Evolutionary conservation across 1,140 invertebrate genomes (phyloP).

Genomic region (Diprion similis): DNA sequence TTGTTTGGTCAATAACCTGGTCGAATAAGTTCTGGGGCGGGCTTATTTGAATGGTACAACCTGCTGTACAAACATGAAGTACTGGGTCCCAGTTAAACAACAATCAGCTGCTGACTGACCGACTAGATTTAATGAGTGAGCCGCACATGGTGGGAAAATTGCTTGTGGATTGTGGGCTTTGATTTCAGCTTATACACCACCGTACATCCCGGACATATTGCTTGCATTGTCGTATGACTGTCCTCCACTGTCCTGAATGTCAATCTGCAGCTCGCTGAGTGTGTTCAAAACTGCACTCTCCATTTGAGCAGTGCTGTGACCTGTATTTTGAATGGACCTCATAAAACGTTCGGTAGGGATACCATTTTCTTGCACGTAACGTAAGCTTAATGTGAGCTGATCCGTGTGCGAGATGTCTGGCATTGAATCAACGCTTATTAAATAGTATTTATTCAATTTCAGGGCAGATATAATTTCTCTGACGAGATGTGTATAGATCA

Average conservation of each 20-base stretch:
- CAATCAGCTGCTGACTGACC: slow-evolving; percentile 9
- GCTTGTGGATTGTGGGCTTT: slow-evolving; percentile 35
- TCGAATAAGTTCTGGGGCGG: too few relatives aligned
- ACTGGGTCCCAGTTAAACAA: neutral
- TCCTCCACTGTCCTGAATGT: slow-evolving; percentile 34
- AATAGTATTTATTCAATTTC: slow-evolving; percentile 37
- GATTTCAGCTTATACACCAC: slow-evolving; percentile 39
- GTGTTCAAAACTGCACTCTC: slow-evolving; percentile 7
- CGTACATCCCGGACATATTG: slow-evolving; percentile 42
- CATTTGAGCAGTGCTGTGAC: slow-evolving; percentile 17
- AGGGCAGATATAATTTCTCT: slow-evolving; percentile 28
- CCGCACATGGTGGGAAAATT: slow-evolving; percentile 28
- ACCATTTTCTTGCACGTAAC: slow-evolving; percentile 29
- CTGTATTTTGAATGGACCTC: slow-evolving; percentile 18
- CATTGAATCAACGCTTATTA: slow-evolving; percentile 38
- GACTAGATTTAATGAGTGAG: slow-evolving; percentile 29
- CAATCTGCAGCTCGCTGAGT: slow-evolving; percentile 12
- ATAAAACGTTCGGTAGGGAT: slow-evolving; percentile 20
- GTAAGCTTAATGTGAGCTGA: slow-evolving; percentile 28
- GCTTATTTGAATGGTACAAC: too few relatives aligned
- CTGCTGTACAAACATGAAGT: neutral
- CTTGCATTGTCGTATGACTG: slow-evolving; percentile 43
- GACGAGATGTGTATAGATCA: slow-evolving; percentile 30
- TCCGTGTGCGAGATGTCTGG: slow-evolving; percentile 37
- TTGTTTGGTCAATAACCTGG: too few relatives aligned